phyloP scores from a whole-genome alignment of 2,797 vertebrate species.

The Syngnathus rostellatus region DNA sequence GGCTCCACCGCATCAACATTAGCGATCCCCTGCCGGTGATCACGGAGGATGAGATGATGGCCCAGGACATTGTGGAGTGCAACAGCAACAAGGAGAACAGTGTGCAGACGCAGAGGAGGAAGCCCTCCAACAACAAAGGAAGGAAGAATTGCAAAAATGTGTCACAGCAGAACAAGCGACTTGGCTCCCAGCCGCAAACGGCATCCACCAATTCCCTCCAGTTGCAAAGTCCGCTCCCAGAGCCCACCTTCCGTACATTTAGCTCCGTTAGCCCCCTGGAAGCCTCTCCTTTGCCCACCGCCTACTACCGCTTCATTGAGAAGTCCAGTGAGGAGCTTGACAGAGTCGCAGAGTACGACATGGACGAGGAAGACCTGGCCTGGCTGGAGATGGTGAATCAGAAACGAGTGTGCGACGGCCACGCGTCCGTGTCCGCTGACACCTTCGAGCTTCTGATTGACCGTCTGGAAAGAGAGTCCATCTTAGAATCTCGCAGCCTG shows the following conservation, averaged over 20 bases:
- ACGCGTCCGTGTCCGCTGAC: slow-evolving; percentile 80
- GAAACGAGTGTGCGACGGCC: slow-evolving; percentile 83
- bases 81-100: slow-evolving; percentile 99
- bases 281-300: slow-evolving; percentile 74
- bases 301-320: slow-evolving; percentile 88
- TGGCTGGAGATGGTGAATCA: slow-evolving; percentile 97
- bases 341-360: slow-evolving; percentile 92
- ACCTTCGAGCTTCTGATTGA: slow-evolving; percentile 92
- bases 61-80: slow-evolving; percentile 93
- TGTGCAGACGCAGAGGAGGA: slow-evolving; percentile 80
- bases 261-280: slow-evolving; percentile 70
- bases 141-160: slow-evolving; percentile 79
- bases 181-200: slow-evolving; percentile 53
- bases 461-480: slow-evolving; percentile 88
- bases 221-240: slow-evolving; percentile 72
- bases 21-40: slow-evolving; percentile 87
- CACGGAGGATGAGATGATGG: slow-evolving; percentile 92
- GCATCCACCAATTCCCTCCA: slow-evolving; percentile 70
- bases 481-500: slow-evolving; percentile 83
- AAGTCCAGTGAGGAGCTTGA: slow-evolving; percentile 84
- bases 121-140: slow-evolving; percentile 73
- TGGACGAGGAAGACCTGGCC: slow-evolving; percentile 95
- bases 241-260: slow-evolving; percentile 82
- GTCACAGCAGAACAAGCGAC: slow-evolving; percentile 62
- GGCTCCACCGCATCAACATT: slow-evolving; percentile 93